A percentile compares a stretch with the other conserved stretches of the same genome.
These are phyloP conservation scores for Belgica antarctica DNA, from an alignment of 2,888 invertebrate genomes.

Conservation along the genomic window DNA sequence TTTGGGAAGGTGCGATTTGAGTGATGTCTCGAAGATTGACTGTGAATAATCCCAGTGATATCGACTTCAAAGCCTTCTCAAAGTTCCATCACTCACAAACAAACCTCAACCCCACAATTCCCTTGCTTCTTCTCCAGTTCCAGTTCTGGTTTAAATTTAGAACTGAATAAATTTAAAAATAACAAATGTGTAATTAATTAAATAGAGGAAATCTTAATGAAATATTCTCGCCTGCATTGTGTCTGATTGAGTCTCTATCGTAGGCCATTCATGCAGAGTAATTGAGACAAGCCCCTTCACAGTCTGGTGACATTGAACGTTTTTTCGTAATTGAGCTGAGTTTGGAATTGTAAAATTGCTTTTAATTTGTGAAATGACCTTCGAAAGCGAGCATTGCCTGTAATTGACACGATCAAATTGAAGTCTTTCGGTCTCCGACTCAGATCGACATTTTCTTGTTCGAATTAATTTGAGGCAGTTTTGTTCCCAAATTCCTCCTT, in stretches of 20 bases:
- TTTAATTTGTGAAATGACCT: background rate
- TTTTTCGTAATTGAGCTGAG: background rate
- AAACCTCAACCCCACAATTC: too few relatives aligned
- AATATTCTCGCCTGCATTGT: conserved; percentile 32
- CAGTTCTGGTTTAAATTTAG: conserved; percentile 15
- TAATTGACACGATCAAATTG: background rate
- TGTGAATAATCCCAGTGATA: too few relatives aligned
- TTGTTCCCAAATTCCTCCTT: background rate
- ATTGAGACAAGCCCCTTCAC: conserved; percentile 35
- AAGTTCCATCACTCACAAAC: too few relatives aligned
- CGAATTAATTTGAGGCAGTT: conserved; percentile 7
- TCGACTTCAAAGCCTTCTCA: too few relatives aligned
- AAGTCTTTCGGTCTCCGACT: too few relatives aligned
- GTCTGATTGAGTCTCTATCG: conserved; percentile 20
- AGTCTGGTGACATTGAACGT: conserved; percentile 42
- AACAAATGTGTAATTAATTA: conserved; percentile 35
- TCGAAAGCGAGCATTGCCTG: background rate
- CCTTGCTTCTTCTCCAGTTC: background rate
- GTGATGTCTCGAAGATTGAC: too few relatives aligned
- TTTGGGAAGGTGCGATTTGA: too few relatives aligned
- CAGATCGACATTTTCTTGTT: background rate
- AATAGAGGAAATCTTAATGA: conserved; percentile 44
- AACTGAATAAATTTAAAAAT: conserved; percentile 9
- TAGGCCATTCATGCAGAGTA: background rate
- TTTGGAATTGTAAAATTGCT: background rate